Evolutionary conservation across 1,140 invertebrate genomes (phyloP).

Genomic region (Metaphire vulgaris): DNA sequence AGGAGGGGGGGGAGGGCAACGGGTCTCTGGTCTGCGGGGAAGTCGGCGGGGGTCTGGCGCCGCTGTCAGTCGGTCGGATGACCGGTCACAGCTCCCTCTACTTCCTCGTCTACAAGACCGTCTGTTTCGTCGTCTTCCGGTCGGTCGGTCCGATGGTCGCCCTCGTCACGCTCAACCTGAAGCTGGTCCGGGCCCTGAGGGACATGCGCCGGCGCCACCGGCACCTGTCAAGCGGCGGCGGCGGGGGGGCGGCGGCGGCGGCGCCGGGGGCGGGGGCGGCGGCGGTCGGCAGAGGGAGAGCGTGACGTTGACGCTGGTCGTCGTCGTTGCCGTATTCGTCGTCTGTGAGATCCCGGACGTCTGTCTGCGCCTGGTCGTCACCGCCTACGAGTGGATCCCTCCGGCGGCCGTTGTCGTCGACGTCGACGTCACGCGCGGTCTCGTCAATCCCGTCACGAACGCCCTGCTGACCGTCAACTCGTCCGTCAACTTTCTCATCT

Average conservation of each 20-base stretch:
- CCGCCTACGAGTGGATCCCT: too few relatives aligned
- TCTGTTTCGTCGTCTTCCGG: conserved; percentile 25
- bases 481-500: conserved; percentile 24
- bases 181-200: conserved; percentile 25
- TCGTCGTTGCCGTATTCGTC: conserved; percentile 26
- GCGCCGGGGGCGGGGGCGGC: too few relatives aligned
- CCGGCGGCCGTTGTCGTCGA: not conserved
- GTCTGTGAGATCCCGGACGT: conserved; percentile 25
- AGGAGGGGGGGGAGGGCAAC: not conserved
- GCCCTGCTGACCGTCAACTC: conserved; percentile 23
- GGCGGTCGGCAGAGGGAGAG: too few relatives aligned
- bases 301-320: conserved; percentile 25
- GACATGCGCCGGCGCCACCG: too few relatives aligned
- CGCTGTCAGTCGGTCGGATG: not conserved
- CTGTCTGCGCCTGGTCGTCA: conserved; percentile 15
- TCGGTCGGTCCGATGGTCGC: conserved; percentile 20
- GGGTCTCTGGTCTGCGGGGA: not conserved
- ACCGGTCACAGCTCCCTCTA: conserved; percentile 13
- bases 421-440: not conserved
- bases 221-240: too few relatives aligned
- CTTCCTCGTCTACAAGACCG: conserved; percentile 29
- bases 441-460: conserved; percentile 10
- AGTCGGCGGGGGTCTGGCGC: conserved; percentile 2
- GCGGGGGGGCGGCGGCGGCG: too few relatives aligned
- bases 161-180: conserved; percentile 24